These are phyloP conservation scores for Cephus cinctus DNA, from an alignment of 1,140 invertebrate genomes.

Conservation along the genomic window DNA sequence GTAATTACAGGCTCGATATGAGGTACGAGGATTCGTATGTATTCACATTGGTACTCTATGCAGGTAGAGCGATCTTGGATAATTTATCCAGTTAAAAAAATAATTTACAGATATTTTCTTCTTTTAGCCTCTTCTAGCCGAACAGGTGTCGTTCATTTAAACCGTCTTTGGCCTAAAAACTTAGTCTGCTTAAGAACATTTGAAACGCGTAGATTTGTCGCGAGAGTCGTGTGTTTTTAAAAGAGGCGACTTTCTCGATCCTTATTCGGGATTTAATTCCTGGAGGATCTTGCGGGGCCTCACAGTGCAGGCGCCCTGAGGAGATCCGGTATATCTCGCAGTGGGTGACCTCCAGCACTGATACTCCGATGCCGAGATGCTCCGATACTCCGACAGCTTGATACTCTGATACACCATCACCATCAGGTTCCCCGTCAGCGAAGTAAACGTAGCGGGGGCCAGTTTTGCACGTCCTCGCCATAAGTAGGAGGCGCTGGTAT, in stretches of 20 bases:
- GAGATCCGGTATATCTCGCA: constrained; percentile 30
- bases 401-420: constrained; percentile 13
- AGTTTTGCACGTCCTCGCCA: too few relatives aligned
- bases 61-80: too few relatives aligned
- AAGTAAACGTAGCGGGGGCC: too few relatives aligned
- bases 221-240: neutral
- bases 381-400: constrained; percentile 1
- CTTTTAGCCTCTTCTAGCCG: neutral
- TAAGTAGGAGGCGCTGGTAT: neutral
- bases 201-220: constrained; percentile 29
- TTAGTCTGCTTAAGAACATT: too few relatives aligned
- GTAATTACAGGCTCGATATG: too few relatives aligned
- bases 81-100: too few relatives aligned
- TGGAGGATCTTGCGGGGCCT: constrained; percentile 14
- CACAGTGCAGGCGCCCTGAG: constrained; percentile 28
- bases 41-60: too few relatives aligned
- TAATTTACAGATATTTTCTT: too few relatives aligned
- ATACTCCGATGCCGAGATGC: constrained; percentile 10
- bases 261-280: constrained; percentile 21
- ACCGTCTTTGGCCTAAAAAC: too few relatives aligned
- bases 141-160: neutral
- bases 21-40: too few relatives aligned
- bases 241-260: neutral
- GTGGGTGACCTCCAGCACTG: constrained; percentile 20
- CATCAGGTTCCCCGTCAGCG: neutral